Percentiles rank a stretch among this genome's conserved stretches.
These are phyloP conservation scores for Rhyacichthys aspro DNA, from an alignment of 2,797 vertebrate species.

Conservation along the genomic window DNA sequence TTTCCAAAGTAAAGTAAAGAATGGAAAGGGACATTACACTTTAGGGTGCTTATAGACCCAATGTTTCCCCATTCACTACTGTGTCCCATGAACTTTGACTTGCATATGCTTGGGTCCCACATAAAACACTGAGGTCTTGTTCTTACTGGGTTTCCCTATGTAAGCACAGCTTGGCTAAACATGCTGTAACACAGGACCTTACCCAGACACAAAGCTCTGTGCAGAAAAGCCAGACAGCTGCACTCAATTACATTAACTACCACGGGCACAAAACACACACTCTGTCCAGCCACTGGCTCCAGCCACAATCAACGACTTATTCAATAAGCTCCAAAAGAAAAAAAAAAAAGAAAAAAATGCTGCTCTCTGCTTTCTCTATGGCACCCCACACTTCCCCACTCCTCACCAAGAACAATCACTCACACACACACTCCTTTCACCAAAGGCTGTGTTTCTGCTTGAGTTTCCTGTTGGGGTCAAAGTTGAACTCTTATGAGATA, in stretches of 20 bases:
- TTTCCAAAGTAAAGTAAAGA: neutral
- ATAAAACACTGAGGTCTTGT: conserved; percentile 66
- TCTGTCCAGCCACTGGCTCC: conserved; percentile 66
- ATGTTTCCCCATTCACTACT: conserved; percentile 6
- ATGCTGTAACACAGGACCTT: conserved; percentile 55
- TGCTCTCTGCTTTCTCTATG: conserved; percentile 41
- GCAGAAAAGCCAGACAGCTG: conserved; percentile 72
- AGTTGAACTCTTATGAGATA: conserved; percentile 34
- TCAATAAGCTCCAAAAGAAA: conserved; percentile 60
- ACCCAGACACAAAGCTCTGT: conserved; percentile 69
- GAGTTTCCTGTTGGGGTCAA: conserved; percentile 52
- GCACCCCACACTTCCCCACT: neutral
- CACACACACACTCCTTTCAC: conserved; percentile 20
- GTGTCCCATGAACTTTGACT: conserved; percentile 27
- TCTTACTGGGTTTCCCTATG: conserved; percentile 58
- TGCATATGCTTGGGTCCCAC: conserved; percentile 20
- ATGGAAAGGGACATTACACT: neutral
- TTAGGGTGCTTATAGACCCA: conserved; percentile 1
- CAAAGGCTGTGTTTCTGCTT: conserved; percentile 34
- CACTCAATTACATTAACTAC: conserved; percentile 77
- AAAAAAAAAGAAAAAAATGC: conserved; percentile 50
- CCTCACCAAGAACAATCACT: conserved; percentile 19
- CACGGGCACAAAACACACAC: conserved; percentile 60
- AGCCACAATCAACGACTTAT: conserved; percentile 74
- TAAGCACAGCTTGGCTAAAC: conserved; percentile 68